A percentile compares a stretch with the other conserved stretches of the same genome.
These are phyloP conservation scores for Sclerurus mexicanus DNA, from an alignment of 2,113 vertebrate genomes.

Conservation along the genomic window DNA sequence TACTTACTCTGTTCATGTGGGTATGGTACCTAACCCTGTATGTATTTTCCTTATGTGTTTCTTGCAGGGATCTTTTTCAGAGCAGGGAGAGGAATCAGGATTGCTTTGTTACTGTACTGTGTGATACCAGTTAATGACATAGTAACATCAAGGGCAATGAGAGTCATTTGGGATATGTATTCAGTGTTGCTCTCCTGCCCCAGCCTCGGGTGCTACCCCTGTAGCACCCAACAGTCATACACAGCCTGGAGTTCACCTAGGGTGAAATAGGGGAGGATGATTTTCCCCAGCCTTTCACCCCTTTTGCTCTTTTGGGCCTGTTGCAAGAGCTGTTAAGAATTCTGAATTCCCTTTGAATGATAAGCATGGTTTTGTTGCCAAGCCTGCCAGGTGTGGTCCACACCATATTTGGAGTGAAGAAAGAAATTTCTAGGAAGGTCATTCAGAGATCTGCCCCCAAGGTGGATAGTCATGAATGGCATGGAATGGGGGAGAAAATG, in stretches of 20 bases:
- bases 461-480: background rate
- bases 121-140: background rate
- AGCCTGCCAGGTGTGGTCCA: background rate
- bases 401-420: background rate
- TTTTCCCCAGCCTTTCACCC: background rate
- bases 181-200: background rate
- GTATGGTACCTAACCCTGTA: background rate
- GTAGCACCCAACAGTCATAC: background rate
- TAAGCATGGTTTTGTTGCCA: background rate
- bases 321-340: background rate
- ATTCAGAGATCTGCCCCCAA: background rate
- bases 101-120: background rate
- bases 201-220: background rate
- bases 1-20: background rate
- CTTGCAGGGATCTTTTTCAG: fast-evolving
- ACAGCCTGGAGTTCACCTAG: background rate
- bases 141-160: background rate
- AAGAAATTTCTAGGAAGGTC: background rate
- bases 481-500: background rate
- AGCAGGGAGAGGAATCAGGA: background rate
- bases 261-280: background rate
- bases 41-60: background rate
- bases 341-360: background rate
- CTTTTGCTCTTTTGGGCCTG: background rate
- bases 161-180: background rate